Evolutionary conservation across 2,888 invertebrate genomes (phyloP).

Genomic region (Cenopis cana): DNA sequence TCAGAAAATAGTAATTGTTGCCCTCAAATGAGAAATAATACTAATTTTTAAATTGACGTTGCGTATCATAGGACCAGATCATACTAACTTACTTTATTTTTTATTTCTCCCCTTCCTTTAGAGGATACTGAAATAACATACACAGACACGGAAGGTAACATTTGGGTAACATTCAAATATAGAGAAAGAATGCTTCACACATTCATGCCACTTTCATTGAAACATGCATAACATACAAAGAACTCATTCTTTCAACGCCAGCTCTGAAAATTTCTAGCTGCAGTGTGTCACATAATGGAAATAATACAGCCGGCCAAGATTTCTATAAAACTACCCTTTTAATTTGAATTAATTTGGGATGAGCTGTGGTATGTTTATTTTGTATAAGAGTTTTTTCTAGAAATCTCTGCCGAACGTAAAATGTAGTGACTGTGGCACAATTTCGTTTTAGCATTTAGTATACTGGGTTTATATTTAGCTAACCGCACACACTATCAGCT

Average conservation of each 20-base stretch:
- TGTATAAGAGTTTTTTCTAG: not conserved
- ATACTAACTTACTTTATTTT: conserved; percentile 15
- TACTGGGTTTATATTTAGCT: not conserved
- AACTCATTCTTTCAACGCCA: not conserved
- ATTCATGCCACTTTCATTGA: not conserved
- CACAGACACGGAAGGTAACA: conserved; percentile 32
- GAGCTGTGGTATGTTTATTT: not conserved
- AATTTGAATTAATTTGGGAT: not conserved
- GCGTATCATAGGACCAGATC: not conserved
- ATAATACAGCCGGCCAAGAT: not conserved
- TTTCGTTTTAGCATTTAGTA: not conserved
- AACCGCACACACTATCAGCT: not conserved
- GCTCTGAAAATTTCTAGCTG: not conserved
- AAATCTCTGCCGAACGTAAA: not conserved
- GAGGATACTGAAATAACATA: conserved; percentile 38
- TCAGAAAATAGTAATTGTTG: too few species aligned
- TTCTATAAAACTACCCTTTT: too few species aligned
- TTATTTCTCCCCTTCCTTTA: conserved; percentile 26
- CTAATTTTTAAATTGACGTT: not conserved
- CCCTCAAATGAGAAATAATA: too few species aligned
- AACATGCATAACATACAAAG: not conserved
- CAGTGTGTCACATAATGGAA: not conserved
- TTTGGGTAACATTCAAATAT: conserved; percentile 22
- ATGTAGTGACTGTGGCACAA: not conserved
- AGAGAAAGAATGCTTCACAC: conserved; percentile 14